Evolutionary conservation across 2,888 invertebrate species (phyloP), one percentile per base, ranked within the genome.

Genomic region (Lepidonotus clava): DNA sequence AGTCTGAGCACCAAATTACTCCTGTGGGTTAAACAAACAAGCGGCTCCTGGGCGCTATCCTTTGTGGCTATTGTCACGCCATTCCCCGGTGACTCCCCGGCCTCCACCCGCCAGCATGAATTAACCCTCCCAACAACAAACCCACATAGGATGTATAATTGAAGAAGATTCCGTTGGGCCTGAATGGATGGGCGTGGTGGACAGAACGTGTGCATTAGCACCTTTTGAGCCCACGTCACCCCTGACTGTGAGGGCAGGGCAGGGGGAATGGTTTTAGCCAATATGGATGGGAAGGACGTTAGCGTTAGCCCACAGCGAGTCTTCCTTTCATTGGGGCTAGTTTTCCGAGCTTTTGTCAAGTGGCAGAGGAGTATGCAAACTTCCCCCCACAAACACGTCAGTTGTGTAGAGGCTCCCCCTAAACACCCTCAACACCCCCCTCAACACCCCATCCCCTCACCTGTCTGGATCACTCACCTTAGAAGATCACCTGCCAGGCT

Each of bases 1-100:
- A 21, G 21, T 61, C 28, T 21, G 32, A 32, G 24, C 61, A 28
- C 28, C 24, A 28, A 61, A 61, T 61, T 61, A n/a, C 76, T 76
- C 76, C 40, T n/a, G 71, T 14, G 40, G 76, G 76, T 76, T 76
- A 76, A 76, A 40, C 76, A 76, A 76, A 76, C 76, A 76, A n/a
- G 61, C 61, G 61, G 61, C 76, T 36, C 76, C 24, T 4, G 36
- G 76, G 76, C 51, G 51, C 28, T 28, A 38, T 40, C 40, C 36
- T 40, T 76, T 76, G 38, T 76, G 38, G 76, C 76, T 38, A 76
- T 76, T 38, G 76, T 34, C 38, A 34, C 76, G 76, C 76, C 6
- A 38, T n/a, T 76, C 76, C 61, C 4, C 67, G 32, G 6, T 21
- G 76, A 34, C 8, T 76, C 40, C 36, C 38, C 14, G 51, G 21